Percentiles rank a stretch among this genome's conserved stretches.
phyloP scores from a whole-genome alignment of 1,140 invertebrate species.

The Drosophila bocqueti region DNA sequence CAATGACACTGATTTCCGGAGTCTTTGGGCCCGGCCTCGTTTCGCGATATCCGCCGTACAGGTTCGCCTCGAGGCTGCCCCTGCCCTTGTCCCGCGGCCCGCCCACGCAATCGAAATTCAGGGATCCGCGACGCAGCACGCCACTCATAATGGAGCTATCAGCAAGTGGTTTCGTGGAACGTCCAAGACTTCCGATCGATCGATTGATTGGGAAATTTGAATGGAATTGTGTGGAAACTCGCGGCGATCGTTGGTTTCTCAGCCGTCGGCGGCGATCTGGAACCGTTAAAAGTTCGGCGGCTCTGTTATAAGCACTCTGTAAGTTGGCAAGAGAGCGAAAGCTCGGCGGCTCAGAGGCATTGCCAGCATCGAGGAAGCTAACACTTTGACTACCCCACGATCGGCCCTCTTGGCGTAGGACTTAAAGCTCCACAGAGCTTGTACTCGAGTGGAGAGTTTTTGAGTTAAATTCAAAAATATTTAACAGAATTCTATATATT shows the following conservation, averaged over 20 bases:
- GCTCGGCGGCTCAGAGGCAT: slow-evolving; percentile 23
- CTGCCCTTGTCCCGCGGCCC: slow-evolving; percentile 52
- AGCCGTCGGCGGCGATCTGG: slow-evolving; percentile 63
- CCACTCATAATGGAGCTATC: slow-evolving; percentile 69
- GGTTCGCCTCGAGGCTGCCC: slow-evolving; percentile 78
- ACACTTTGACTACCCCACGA: slow-evolving; percentile 23
- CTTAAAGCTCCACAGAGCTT: slow-evolving; percentile 5
- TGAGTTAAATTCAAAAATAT: background rate
- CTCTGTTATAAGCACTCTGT: slow-evolving; percentile 61
- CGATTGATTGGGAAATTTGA: slow-evolving; percentile 20
- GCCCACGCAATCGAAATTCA: slow-evolving; percentile 74
- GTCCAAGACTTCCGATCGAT: slow-evolving; percentile 20
- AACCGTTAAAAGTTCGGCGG: slow-evolving; percentile 69
- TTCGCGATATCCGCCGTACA: slow-evolving; percentile 80
- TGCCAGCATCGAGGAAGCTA: slow-evolving; percentile 48
- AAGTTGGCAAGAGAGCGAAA: slow-evolving; percentile 55
- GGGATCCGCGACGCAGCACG: slow-evolving; percentile 77
- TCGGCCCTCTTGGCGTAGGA: slow-evolving; percentile 13
- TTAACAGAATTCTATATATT: background rate
- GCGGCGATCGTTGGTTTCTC: slow-evolving; percentile 56
- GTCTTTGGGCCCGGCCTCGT: slow-evolving; percentile 70
- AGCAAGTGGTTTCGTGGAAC: slow-evolving; percentile 15
- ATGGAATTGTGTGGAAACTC: slow-evolving; percentile 32
- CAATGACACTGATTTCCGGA: slow-evolving; percentile 83
- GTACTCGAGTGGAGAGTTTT: slow-evolving; percentile 4